Base-by-base conservation (phyloP, 2,888 invertebrate genomes). In the Brachypalpus laphriformis region DNA sequence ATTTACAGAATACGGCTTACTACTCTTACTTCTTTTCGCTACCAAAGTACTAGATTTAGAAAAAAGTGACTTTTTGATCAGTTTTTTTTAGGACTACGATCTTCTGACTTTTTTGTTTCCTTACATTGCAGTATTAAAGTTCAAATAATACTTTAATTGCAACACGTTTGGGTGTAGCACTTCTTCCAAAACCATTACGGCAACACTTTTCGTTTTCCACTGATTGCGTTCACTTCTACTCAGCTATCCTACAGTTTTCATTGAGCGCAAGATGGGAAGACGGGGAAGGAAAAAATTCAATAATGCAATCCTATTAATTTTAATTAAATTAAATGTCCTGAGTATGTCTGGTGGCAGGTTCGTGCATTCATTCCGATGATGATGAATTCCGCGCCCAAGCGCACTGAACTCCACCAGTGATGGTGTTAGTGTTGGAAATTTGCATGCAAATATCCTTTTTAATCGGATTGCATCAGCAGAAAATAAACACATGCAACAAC, bases 291-390 rank as follows among this genome's bases (percentile, higher is more conserved):
- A 57, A 68, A 74, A 81, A 49, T 68, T 74, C 78, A 83, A 78
- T 83, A 78, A 83, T 72, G 72, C 75, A 85, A 85, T 85, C 70
- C 80, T 85, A 85, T 80, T 80, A 85, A 85, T 80, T 85, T 85
- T 85, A 80, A 85, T 85, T 80, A 75, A 75, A 85, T 85, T 85
- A 80, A 85, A 75, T 65, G 74, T 68, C 57, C 31, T 66, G 74
- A 80, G 83, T 61, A 56, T 2, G 34, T 57, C 47, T 83, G 70
- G 70, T 45, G 57, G 34, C 20, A 75, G 68, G 63, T 70, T 80
- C 42, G 51, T 75, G 61, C 78, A 72, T 75, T 80, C 68, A 75
- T 70, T 75, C 34, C 57, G 65, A 80, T 74, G 75, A 80, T 74
- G 75, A 80, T 80, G 83, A 75, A 85, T 80, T 80, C 65, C 75